Conservation (phyloP, 2,113 vertebrate species). For the Cisticola juncidis region DNA sequence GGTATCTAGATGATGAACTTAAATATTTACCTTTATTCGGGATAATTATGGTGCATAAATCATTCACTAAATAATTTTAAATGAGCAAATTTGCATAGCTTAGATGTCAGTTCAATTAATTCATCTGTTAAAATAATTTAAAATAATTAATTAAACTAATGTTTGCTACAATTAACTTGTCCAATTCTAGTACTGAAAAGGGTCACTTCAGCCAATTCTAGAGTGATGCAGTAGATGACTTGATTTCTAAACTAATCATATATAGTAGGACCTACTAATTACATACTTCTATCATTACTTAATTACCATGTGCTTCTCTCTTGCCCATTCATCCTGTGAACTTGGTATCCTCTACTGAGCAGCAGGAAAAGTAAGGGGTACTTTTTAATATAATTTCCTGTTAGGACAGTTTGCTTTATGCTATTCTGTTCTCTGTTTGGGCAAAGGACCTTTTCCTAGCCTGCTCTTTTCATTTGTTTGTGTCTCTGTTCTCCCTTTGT, state of each 20-base stretch:
- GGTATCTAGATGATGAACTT: neutral
- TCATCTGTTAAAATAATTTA: neutral
- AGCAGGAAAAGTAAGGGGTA: neutral
- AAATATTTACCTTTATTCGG: neutral
- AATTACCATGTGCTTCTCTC: neutral
- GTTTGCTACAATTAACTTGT: constrained; percentile 18
- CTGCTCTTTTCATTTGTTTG: neutral
- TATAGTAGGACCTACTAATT: neutral
- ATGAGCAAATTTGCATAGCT: constrained; percentile 13
- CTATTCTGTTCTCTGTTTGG: neutral
- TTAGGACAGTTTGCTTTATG: neutral
- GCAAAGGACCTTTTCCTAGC: neutral
- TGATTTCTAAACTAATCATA: neutral
- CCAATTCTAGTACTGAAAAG: neutral
- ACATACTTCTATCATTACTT: neutral
- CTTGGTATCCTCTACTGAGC: neutral
- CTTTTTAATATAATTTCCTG: neutral
- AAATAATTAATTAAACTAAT: neutral
- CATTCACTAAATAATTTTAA: neutral
- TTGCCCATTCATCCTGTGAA: neutral
- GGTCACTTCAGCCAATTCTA: neutral
- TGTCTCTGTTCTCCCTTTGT: neutral
- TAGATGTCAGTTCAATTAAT: constrained; percentile 2
- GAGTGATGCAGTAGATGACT: neutral
- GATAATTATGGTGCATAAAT: neutral